Evolutionary conservation across 2,113 vertebrate genomes (phyloP).

Genomic region (Gadus macrocephalus): DNA sequence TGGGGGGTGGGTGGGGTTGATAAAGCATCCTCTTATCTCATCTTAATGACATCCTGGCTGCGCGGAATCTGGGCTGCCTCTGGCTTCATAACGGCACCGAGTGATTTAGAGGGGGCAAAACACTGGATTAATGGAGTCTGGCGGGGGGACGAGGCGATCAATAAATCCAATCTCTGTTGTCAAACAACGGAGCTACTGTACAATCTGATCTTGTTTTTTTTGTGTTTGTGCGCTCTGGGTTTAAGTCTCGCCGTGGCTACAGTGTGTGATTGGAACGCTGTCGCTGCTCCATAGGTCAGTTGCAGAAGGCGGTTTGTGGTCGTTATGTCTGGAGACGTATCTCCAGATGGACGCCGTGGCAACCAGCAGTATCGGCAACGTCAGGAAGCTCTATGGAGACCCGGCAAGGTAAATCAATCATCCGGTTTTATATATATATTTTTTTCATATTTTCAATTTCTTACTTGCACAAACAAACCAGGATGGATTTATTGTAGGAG

Average conservation of each 20-base stretch:
- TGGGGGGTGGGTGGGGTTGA: too few relatives aligned
- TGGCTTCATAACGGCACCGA: background rate
- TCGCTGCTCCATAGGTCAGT: constrained; percentile 72
- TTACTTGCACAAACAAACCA: too few relatives aligned
- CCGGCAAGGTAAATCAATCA: constrained; percentile 68
- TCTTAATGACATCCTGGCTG: too few relatives aligned
- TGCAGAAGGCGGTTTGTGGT: constrained; percentile 84
- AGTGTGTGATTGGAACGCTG: background rate
- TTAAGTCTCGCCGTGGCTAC: background rate
- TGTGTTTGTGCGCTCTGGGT: background rate
- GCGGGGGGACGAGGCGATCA: background rate
- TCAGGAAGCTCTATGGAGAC: constrained; percentile 74
- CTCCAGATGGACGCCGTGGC: constrained; percentile 56
- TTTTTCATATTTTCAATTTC: too few relatives aligned
- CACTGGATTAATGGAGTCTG: background rate
- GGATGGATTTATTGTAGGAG: too few relatives aligned
- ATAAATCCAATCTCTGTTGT: background rate
- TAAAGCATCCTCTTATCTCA: too few relatives aligned
- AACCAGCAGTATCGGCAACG: constrained; percentile 48
- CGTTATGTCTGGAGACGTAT: constrained; percentile 81
- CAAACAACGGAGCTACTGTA: background rate
- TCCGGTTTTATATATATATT: too few relatives aligned
- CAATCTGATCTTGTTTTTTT: background rate
- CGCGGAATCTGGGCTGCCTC: background rate
- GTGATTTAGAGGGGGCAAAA: background rate